Base-by-base conservation (phyloP, 35 echinoderm and acorn worm species). In the Antedon bifida region DNA sequence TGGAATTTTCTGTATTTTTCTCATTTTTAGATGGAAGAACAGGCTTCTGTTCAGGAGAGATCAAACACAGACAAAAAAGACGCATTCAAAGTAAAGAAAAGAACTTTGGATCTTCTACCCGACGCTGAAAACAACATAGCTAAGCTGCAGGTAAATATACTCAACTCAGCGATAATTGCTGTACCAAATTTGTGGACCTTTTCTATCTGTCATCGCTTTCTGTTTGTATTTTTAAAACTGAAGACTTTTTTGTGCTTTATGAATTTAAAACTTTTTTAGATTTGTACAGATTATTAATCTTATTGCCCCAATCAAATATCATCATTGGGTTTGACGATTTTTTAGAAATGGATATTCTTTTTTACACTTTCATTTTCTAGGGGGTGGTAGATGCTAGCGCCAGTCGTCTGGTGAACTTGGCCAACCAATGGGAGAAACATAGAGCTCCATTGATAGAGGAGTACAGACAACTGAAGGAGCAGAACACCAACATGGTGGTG, bases 351-450 rank as follows among this genome's bases (percentile, higher is more conserved):
- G n/a, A n/a, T n/a, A n/a, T n/a, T n/a, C n/a, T n/a, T n/a, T n/a
- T n/a, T n/a, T n/a, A n/a, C n/a, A n/a, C n/a, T n/a, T n/a, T n/a
- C n/a, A n/a, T 79, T 44, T 51, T 45, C 4, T 80, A 97, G 94
- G 79, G 73, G 75, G 90, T 97, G 29, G 94, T 97, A 11, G 94
- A 97, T 84, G 74, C 87, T 33, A 97, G 94, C 82, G 81, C 87
- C 19, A 74, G 88, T 34, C 83, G 87, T 23, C 75, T 96, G 0
- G 79, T 92, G 35, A 97, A 85, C 75, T 78, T 97, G 36, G 90
- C 84, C 82, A 89, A 92, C 21, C 94, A 97, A 75, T 97, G 94
- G 94, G 94, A 97, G 77, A 87, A 97, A 74, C 94, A 97, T 80
- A 81, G 82, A 79, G 90, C 81, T 32, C 94, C 94, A 34, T 82